Evolutionary conservation across 2,797 vertebrate genomes (phyloP), one percentile per base, ranked within the genome.

Genomic region (Enteromius unitaeniatus): DNA sequence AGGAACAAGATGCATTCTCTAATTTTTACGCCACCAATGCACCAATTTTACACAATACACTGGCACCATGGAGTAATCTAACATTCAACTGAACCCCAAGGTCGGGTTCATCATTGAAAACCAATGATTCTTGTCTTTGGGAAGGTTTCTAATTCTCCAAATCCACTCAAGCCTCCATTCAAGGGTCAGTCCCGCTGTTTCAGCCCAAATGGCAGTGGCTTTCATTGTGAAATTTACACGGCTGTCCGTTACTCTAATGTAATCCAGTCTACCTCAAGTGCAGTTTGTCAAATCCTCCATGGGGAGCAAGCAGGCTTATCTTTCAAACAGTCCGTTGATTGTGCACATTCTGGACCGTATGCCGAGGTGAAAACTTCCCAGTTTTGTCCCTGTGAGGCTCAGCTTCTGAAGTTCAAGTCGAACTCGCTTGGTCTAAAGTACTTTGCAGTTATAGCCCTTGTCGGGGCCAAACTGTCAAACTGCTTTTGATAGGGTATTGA

Each of bases 401-500:
- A 68, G 40, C 51, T n/a, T 82, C 42, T 79, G 76, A 80, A 62
- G 85, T n/a, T 77, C 6, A 78, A 77, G 28, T 28, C 13, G 34
- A 78, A 77, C 74, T 47, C 19, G 6, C 3, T 34, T 8, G 8
- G 34, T 69, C 26, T 78, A 34, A 60, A 78, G 74, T 60, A 47
- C 51, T 77, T 83, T 68, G 47, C 34, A n/a, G 73, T 76, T 68
- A 45, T 55, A 83, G 62, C n/a, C 47, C 47, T 68, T 76, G 47
- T 83, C 53, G 42, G 42, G 55, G 70, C 80, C 58, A 37, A 74
- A 82, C 37, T 69, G 64, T 78, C 51, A 47, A 84, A 42, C 45
- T 49, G 74, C n/a, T 83, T 67, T 76, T 78, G 81, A 80, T 81
- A 45, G 51, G 47, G 37, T 79, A 81, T 83, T 84, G 85, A 81